Evolutionary conservation across 92 coral and sea anemone species (phyloP), one percentile per base, ranked within the genome.

Genomic region (Palythoa caribaeorum): DNA sequence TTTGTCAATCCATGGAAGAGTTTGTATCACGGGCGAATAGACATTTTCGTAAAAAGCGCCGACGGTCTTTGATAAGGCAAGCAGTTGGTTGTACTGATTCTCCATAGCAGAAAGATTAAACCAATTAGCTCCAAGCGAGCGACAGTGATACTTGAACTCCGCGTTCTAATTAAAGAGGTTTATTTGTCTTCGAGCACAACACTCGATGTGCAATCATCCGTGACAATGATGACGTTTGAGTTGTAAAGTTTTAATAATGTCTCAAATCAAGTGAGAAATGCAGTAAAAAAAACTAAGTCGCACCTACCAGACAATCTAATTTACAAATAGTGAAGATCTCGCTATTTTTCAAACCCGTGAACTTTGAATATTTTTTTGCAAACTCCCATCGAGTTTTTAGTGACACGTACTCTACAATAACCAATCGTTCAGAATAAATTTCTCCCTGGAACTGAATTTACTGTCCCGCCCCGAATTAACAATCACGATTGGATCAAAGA

Each of bases 1-100:
- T n/a, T 92, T 69, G 83, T 88, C 87, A 68, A 92, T 20, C 94
- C 94, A 92, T 20, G 94, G 94, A 66, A 92, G 88, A 5, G 92
- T 89, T 87, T 92, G 94, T 87, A 92, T 48, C 5, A 74, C 83
- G 15, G 92, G 94, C 0, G 94, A 90, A 78, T 92, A 92, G 44
- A 92, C 90, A 69, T 92, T 84, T 87, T 91, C 92, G 73, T 76
- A 91, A 84, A 91, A 91, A 71, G 28, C 92, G 78, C 94, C 74
- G 59, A 88, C 94, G 81, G 89, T 91, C 54, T 88, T 88, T 38
- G 94, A 91, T 91, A 15, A 16, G 50, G 87, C 59, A 63, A 91
- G 89, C 83, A 91, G 84, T 63, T 91, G 84, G 79, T 91, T 91
- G 69, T 92, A 92, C 79, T 92, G 94, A 39, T 21, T 89, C 84